These are phyloP conservation scores for Macrosiphum euphorbiae DNA, from an alignment of 2,888 invertebrate genomes.

Conservation along the genomic window DNA sequence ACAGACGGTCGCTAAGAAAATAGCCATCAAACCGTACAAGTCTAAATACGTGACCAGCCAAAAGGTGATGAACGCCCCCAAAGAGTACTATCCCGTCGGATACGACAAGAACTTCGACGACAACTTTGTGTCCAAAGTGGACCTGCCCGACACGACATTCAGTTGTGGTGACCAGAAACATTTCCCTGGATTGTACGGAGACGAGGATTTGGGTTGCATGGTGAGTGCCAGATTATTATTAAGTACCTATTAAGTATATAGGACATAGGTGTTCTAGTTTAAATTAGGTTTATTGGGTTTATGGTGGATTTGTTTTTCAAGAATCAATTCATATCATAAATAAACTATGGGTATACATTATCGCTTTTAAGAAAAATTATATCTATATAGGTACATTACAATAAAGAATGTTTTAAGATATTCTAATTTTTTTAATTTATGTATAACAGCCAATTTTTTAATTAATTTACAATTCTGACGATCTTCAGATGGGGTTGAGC, in stretches of 20 bases:
- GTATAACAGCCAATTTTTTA: neutral
- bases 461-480: neutral
- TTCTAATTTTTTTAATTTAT: neutral
- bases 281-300: neutral
- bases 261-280: neutral
- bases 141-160: constrained; percentile 86
- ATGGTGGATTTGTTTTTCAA: neutral
- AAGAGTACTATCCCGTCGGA: constrained; percentile 88
- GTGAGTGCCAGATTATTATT: constrained; percentile 72
- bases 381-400: neutral
- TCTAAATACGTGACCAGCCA: constrained; percentile 70
- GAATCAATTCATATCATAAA: neutral
- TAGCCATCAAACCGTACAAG: constrained; percentile 68
- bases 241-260: neutral
- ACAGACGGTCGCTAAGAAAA: constrained; percentile 67
- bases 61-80: constrained; percentile 90
- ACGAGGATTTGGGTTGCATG: constrained; percentile 91
- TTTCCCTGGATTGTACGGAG: constrained; percentile 90
- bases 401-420: neutral
- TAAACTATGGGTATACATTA: neutral
- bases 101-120: constrained; percentile 93
- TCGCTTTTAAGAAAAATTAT: neutral
- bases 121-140: constrained; percentile 86
- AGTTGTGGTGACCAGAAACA: constrained; percentile 91
- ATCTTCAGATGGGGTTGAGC: neutral